Base-by-base conservation (phyloP, 2,113 vertebrate species). In the Athene cunicularia region DNA sequence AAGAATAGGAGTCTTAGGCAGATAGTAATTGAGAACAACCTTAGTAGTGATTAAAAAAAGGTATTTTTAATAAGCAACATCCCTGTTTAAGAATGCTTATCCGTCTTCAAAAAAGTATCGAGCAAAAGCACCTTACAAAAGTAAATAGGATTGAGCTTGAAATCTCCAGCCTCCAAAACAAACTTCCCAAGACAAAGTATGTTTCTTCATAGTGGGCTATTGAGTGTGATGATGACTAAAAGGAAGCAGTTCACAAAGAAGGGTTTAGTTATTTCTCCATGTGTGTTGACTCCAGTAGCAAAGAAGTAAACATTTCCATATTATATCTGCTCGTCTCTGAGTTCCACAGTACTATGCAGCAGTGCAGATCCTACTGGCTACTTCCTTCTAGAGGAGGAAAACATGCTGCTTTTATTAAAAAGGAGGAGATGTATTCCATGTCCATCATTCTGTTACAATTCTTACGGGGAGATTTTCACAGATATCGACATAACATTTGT, bases 251-350 rank as follows among this genome's bases (percentile, higher is more conserved):
- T 80, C 0, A 20, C 59, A 15, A 86, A 45, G 22, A 71, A 60
- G 8, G 1, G 11, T 79, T 81, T 45, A 17, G 4, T 15, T 88
- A 17, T 49, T 88, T 87, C 28, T 55, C 28, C 12, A 6, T 33
- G 8, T 43, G 3, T 17, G 6, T 52, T 90, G 56, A 59, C 28
- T 88, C 16, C 28, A 23, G 0, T 5, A 52, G 26, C 62, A 64
- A 28, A 55, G 37, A 64, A 16, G 23, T 62, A 33, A 88, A 47
- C 8, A 8, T 33, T 63, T 59, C 28, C 5, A 0, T 67, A 2
- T 41, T 33, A 5, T 0, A 0, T 37, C 21, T 77, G 3, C 14
- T 74, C 9, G 2, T 10, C 7, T 80, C 9, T 53, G 12, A 26
- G 15, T 68, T 72, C 26, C 28, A 47, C 26, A 59, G 37, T 13